phyloP scores from a whole-genome alignment of 2,113 vertebrate species.

The Rhinoderma darwinii region DNA sequence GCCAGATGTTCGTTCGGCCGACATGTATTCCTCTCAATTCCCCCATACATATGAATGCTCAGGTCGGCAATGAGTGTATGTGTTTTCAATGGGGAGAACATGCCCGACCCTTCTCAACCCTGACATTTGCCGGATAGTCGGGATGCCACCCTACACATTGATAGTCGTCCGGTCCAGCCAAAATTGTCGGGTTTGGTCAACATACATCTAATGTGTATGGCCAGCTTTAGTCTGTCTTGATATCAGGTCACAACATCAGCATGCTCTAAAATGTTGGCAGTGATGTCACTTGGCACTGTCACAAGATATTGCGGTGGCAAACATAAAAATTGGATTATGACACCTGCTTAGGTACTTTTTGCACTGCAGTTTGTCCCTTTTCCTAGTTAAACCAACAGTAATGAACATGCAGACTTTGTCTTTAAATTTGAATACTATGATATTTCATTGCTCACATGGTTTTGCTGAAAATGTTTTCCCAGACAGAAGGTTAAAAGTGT shows the following conservation, averaged over 20 bases:
- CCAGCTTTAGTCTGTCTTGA: background rate
- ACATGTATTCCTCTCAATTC: no score
- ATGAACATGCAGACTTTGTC: background rate
- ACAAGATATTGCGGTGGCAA: background rate
- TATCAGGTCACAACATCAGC: background rate
- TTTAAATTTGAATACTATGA: background rate
- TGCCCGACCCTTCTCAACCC: no score
- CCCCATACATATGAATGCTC: no score
- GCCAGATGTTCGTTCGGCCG: no score
- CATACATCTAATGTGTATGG: no score
- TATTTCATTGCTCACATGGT: background rate
- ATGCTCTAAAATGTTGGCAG: background rate
- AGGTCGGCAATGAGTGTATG: no score
- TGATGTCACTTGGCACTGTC: background rate
- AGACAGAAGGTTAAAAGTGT: slow-evolving; percentile 31
- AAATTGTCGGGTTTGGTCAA: no score
- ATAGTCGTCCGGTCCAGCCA: no score
- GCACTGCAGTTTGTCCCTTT: background rate
- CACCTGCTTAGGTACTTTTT: background rate
- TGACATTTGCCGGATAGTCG: no score
- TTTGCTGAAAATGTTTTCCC: background rate
- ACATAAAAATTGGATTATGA: background rate
- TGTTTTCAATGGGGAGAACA: no score
- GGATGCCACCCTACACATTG: no score
- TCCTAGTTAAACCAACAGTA: background rate